Base-by-base conservation (phyloP, 2,113 vertebrate species). In the Barbus barbus region DNA sequence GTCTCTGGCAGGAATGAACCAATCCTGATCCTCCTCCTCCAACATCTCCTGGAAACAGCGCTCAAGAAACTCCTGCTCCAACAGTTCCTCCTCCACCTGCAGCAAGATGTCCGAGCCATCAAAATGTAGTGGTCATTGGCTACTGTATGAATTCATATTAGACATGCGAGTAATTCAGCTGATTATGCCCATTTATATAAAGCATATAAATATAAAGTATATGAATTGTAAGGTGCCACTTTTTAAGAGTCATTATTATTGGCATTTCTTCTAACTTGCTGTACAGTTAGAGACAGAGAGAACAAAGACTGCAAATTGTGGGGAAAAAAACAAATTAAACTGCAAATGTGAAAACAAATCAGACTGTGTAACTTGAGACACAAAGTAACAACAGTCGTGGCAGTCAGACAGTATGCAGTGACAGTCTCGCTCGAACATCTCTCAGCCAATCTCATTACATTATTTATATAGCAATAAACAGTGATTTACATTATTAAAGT, bases 1-100 rank as follows among this genome's bases (percentile, higher is more conserved):
- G 91, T 99, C 98, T 4, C 98, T 94, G 0, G 96, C 95, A 0
- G 97, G 97, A 85, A 99, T 98, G 93, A 99, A 99, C 98, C 98
- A 99, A 77, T 99, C 97, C 93, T 96, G 94, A 87, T 99, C 98
- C 83, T 99, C 98, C 83, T 99, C 98, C 69, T 99, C 98, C 90
- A 99, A 91, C 98, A 99, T 99, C 93, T 99, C 97, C 92, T 99
- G 97, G 94, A 99, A 98, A 91, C 97, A 99, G 72, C 97, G 97
- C 86, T 99, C 98, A 9, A 99, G 91, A 88, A 99, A 99, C 76
- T 99, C 98, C 91, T 99, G 97, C 90, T 99, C 98, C 93, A 97
- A 92, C 44, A 99, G 94, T 90, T 99, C 98, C 90, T 99, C 97
- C 79, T 99, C 97, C 89, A 99, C 98, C 98, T 99, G 92, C 48